These are phyloP conservation scores for Anoplophora glabripennis DNA, from an alignment of 1,140 invertebrate genomes.

Conservation along the genomic window DNA sequence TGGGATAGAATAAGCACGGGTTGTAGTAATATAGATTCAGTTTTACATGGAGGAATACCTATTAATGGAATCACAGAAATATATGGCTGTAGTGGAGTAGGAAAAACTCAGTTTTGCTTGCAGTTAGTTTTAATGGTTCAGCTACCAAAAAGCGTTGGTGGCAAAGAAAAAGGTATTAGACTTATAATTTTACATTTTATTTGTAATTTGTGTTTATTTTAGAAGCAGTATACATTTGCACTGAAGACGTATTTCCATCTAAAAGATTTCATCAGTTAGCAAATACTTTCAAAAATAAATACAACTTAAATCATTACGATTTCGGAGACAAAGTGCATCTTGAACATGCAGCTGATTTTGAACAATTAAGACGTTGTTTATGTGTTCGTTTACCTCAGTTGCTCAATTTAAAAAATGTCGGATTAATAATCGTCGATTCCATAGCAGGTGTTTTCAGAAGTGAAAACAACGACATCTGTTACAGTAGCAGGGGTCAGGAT, in stretches of 20 bases:
- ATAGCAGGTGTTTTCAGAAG: constrained; percentile 69
- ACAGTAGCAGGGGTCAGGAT: constrained; percentile 54
- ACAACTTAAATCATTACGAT: constrained; percentile 46
- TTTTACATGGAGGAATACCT: constrained; percentile 70
- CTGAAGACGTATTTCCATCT: constrained; percentile 72
- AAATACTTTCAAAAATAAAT: constrained; percentile 42
- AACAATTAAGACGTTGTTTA: constrained; percentile 59
- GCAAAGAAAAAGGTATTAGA: constrained; percentile 33
- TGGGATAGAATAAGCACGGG: constrained; percentile 57
- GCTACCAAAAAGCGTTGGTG: constrained; percentile 39
- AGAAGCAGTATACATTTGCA: constrained; percentile 74
- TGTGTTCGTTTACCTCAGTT: constrained; percentile 52
- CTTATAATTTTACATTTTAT: constrained; percentile 2
- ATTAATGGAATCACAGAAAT: constrained; percentile 77
- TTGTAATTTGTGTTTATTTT: constrained; percentile 12
- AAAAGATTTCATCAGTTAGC: constrained; percentile 60
- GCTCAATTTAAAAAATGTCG: constrained; percentile 55
- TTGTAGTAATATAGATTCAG: constrained; percentile 59
- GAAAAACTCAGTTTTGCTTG: constrained; percentile 83
- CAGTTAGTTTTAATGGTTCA: constrained; percentile 60
- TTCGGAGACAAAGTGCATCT: constrained; percentile 38
- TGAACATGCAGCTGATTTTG: constrained; percentile 54
- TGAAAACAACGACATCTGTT: constrained; percentile 55
- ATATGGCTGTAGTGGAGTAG: constrained; percentile 75
- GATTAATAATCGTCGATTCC: constrained; percentile 71